Evolutionary conservation across 2,888 invertebrate genomes (phyloP).

Genomic region (Quadriops clusia): DNA sequence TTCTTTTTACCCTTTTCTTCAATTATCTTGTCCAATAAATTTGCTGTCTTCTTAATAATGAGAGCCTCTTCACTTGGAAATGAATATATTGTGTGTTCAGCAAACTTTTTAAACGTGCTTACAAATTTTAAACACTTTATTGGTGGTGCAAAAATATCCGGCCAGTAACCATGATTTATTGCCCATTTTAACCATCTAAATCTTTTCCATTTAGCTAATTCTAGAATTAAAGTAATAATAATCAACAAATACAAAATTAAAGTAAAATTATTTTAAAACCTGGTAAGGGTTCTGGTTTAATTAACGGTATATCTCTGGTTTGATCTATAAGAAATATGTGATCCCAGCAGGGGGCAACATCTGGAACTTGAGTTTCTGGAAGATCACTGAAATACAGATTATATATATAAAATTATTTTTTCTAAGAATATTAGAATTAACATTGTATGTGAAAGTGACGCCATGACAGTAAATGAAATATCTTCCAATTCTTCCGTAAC

Average conservation of each 20-base stretch:
- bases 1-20: conserved; percentile 11
- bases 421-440: no score
- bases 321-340: conserved; percentile 32
- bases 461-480: conserved; percentile 16
- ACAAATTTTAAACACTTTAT: conserved; percentile 27
- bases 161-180: conserved; percentile 26
- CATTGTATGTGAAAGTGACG: conserved; percentile 18
- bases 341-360: conserved; percentile 29
- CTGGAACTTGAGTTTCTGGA: no score
- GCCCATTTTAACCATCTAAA: conserved; percentile 40
- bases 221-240: no score
- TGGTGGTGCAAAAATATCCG: conserved; percentile 19
- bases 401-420: no score
- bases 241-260: no score
- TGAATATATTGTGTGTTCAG: conserved; percentile 12
- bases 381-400: no score
- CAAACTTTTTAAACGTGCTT: conserved; percentile 17
- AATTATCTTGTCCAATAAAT: conserved; percentile 9
- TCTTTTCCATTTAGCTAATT: conserved; percentile 35
- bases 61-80: no score
- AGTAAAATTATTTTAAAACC: no score
- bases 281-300: conserved; percentile 25
- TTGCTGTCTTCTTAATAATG: no score
- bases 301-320: conserved; percentile 32
- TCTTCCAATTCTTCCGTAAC: no score